A percentile compares a stretch with the other conserved stretches of the same genome.
phyloP scores from a whole-genome alignment of 2,888 invertebrate species.

The Unio delphinus region DNA sequence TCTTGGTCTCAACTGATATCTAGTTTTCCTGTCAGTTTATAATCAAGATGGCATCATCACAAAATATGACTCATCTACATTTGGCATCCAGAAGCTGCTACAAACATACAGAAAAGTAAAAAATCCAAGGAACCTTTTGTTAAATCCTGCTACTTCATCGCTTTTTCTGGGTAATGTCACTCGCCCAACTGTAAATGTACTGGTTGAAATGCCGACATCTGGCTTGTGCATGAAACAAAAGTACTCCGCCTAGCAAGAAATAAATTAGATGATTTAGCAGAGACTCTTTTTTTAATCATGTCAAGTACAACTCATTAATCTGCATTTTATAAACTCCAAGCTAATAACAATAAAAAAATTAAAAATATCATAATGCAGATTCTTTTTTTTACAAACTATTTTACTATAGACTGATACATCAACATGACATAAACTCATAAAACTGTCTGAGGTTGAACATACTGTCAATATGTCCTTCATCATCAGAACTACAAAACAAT shows the following conservation, averaged over 20 bases:
- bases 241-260: slow-evolving; percentile 78
- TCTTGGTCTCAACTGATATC: too few relatives aligned
- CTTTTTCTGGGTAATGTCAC: slow-evolving; percentile 70
- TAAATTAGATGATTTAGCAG: not conserved
- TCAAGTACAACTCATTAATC: not conserved
- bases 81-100: not conserved
- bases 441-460: too few relatives aligned
- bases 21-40: too few relatives aligned
- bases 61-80: not conserved
- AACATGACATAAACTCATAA: too few relatives aligned
- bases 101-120: not conserved
- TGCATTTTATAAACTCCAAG: not conserved
- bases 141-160: slow-evolving; percentile 16
- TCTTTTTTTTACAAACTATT: too few relatives aligned
- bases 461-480: too few relatives aligned
- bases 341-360: too few relatives aligned
- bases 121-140: slow-evolving; percentile 22
- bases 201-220: slow-evolving; percentile 76
- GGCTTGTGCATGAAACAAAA: slow-evolving; percentile 87
- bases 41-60: too few relatives aligned
- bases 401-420: too few relatives aligned
- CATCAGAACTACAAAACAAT: too few relatives aligned
- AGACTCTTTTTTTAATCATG: not conserved
- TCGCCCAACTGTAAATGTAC: slow-evolving; percentile 82
- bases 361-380: too few relatives aligned